phyloP scores from a whole-genome alignment of 2,113 vertebrate species.

The Ibidorhyncha struthersii region DNA sequence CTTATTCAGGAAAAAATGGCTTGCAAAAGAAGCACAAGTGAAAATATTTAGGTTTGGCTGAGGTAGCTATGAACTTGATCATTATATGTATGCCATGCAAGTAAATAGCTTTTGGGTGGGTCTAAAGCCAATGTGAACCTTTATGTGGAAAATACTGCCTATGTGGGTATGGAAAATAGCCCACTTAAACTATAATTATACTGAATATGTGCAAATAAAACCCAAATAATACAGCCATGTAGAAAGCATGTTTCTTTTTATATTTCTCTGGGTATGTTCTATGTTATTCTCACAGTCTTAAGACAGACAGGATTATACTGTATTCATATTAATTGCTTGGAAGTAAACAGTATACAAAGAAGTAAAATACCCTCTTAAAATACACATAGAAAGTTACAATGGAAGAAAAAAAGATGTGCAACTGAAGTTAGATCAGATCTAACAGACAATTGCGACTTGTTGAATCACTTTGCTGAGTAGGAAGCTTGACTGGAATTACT shows the following conservation, averaged over 20 bases:
- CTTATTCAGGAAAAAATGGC: background rate
- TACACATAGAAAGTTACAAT: background rate
- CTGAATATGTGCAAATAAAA: slow-evolving; percentile 46
- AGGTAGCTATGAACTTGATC: background rate
- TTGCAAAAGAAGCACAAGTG: slow-evolving; percentile 9
- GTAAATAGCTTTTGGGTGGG: slow-evolving; percentile 43
- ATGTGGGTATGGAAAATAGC: slow-evolving; percentile 49
- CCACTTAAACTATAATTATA: slow-evolving; percentile 35
- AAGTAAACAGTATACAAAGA: background rate
- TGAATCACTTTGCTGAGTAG: background rate
- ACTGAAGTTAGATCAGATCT: background rate
- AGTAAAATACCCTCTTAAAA: background rate
- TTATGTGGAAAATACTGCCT: slow-evolving; percentile 59
- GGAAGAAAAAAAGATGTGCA: background rate
- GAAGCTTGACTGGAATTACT: background rate
- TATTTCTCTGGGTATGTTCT: background rate
- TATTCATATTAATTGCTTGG: background rate
- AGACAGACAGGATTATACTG: background rate
- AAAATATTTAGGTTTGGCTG: slow-evolving; percentile 59
- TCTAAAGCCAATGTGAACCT: slow-evolving; percentile 42
- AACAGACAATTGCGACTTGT: background rate
- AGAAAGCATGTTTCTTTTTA: background rate
- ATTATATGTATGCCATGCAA: slow-evolving; percentile 5
- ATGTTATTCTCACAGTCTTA: background rate
- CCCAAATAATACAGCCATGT: background rate